Base-by-base conservation (phyloP, 2,888 invertebrate species). In the Elysia crispata region DNA sequence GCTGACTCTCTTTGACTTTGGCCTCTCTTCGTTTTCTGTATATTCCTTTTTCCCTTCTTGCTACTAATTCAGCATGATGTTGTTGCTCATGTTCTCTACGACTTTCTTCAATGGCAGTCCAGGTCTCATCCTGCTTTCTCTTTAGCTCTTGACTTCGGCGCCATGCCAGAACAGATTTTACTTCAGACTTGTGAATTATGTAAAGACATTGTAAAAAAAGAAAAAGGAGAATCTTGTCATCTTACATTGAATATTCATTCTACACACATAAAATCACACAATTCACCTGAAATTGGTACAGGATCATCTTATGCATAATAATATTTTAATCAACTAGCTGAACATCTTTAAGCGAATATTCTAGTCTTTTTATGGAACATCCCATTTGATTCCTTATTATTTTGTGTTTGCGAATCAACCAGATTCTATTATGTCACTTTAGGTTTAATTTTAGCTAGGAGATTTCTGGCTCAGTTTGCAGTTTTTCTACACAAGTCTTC, bases 121-220 rank as follows among this genome's bases (percentile, higher is more conserved):
- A 85, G 90, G 96, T 96, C 30, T 94, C 92, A 70, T 94, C 93
- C 69, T 95, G 86, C 91, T 95, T 96, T 83, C 94, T 93, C 62
- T 93, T 91, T 92, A 94, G 94, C 57, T 94, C 92, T 86, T 94
- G 93, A 20, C 92, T 92, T 87, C 94, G 93, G 0, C 97, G 94
- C 91, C 94, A 95, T 66, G 93, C 93, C 83, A 96, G 92, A 5
- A 96, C 95, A 82, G 94, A 33, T 31, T 82, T 82, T 30, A 78
- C 67, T 11, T 76, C 73, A 1, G 81, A 23, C 82, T 82, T 60
- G 60, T 23, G 6, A 20, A 18, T 5, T 5, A 60, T 60, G 23
- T 60, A 60, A 60, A 23, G 60, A 60, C 20, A 60, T 20, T 3
- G 60, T 23, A 60, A 60, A 60, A 60, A 60, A 20, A 54, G 20